These are phyloP conservation scores for Anoplopoma fimbria DNA, from an alignment of 2,113 vertebrate genomes.

Conservation along the genomic window DNA sequence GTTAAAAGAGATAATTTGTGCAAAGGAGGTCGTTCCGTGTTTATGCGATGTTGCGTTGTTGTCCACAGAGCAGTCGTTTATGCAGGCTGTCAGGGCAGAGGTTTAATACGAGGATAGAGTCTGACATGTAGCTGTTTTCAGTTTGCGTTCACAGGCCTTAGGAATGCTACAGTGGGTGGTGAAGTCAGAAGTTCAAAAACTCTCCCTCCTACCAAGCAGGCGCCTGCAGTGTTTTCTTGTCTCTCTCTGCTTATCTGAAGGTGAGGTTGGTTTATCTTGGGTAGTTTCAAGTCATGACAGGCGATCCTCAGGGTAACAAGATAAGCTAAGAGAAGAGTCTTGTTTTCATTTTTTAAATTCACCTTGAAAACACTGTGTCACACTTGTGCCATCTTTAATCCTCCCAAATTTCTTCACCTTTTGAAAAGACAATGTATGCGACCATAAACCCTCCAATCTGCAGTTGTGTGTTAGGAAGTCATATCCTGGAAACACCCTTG, in stretches of 20 bases:
- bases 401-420: slow-evolving; percentile 1
- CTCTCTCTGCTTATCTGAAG: slow-evolving; percentile 54
- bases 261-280: slow-evolving; percentile 22
- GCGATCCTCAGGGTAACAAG: slow-evolving; percentile 31
- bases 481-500: slow-evolving; percentile 20
- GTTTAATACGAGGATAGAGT: slow-evolving; percentile 25
- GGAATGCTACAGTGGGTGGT: slow-evolving; percentile 45
- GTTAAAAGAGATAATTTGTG: slow-evolving; percentile 24
- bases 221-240: slow-evolving; percentile 33
- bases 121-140: slow-evolving; percentile 34
- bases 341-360: slow-evolving; percentile 30
- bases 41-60: slow-evolving; percentile 30
- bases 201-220: slow-evolving; percentile 18
- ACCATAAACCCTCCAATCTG: background rate
- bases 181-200: slow-evolving; percentile 44
- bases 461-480: background rate
- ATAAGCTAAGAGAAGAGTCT: slow-evolving; percentile 20
- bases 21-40: slow-evolving; percentile 7
- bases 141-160: slow-evolving; percentile 24
- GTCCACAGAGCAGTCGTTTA: slow-evolving; percentile 25
- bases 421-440: slow-evolving; percentile 10
- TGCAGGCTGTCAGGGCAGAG: slow-evolving; percentile 10
- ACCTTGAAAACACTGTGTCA: background rate
- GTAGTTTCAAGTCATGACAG: slow-evolving; percentile 50
- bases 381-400: background rate